phyloP scores from a whole-genome alignment of 2,797 vertebrate genomes.

The Chelidonichthys spinosus region DNA sequence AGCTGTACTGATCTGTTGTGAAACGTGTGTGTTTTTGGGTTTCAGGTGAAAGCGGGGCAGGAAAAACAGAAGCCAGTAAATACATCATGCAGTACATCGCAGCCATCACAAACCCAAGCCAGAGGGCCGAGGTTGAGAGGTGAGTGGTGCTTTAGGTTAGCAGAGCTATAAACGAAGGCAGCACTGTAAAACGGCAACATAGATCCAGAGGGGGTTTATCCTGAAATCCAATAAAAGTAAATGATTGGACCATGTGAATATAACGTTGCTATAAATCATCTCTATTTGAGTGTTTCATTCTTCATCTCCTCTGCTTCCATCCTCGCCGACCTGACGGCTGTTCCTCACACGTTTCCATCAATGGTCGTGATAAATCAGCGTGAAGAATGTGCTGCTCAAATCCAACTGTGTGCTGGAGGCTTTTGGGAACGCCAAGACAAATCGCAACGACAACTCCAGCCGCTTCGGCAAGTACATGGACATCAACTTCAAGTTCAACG shows the following conservation, averaged over 20 bases:
- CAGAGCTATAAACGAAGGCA: not conserved
- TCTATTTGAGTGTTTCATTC: not conserved
- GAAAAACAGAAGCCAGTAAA: slow-evolving; percentile 96
- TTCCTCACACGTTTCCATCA: slow-evolving; percentile 14
- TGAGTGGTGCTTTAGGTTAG: slow-evolving; percentile 63
- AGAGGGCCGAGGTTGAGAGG: slow-evolving; percentile 92
- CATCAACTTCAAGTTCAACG: slow-evolving; percentile 98
- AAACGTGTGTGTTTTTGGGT: slow-evolving; percentile 4
- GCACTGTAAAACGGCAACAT: not conserved
- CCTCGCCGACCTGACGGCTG: slow-evolving; percentile 7
- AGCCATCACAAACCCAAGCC: slow-evolving; percentile 92
- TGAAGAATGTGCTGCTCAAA: slow-evolving; percentile 92
- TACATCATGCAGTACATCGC: slow-evolving; percentile 97
- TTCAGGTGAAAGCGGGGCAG: slow-evolving; percentile 93
- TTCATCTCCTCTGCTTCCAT: slow-evolving; percentile 1
- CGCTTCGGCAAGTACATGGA: slow-evolving; percentile 98
- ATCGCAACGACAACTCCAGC: slow-evolving; percentile 95
- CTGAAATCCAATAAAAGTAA: not conserved
- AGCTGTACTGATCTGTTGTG: not conserved
- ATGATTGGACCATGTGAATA: slow-evolving; percentile 9
- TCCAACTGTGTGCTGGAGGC: slow-evolving; percentile 95
- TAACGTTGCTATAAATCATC: slow-evolving; percentile 26
- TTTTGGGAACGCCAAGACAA: slow-evolving; percentile 95
- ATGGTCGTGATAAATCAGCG: slow-evolving; percentile 71
- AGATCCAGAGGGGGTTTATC: not conserved